Conservation (phyloP, 2,113 vertebrate species). For the Mormyrus lacerda region DNA sequence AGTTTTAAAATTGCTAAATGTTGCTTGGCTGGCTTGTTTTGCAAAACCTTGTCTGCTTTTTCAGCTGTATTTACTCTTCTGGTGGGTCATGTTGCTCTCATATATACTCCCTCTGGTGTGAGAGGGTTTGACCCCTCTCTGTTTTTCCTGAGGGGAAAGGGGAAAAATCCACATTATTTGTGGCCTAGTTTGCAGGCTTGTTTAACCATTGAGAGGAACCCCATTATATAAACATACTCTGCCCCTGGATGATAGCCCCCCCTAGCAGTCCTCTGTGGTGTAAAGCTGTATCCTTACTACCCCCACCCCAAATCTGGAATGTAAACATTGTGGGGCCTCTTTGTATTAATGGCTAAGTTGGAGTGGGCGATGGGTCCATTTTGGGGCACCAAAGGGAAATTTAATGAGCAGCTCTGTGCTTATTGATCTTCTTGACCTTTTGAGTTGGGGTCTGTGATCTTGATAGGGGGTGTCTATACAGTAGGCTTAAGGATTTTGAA, state of each 20-base stretch:
- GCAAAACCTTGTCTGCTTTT: neutral
- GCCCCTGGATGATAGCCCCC: neutral
- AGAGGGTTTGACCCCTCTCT: conserved; percentile 10
- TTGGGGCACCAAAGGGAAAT: neutral
- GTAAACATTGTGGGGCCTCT: neutral
- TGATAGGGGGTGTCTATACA: neutral
- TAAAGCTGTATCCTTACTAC: neutral
- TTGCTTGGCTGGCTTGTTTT: neutral
- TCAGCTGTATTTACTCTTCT: neutral
- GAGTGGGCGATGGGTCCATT: neutral
- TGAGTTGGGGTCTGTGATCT: neutral
- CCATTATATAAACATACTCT: neutral
- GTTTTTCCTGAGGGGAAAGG: neutral
- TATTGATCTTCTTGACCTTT: neutral
- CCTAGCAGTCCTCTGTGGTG: neutral
- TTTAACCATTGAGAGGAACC: neutral
- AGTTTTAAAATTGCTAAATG: neutral
- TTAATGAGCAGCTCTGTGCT: neutral
- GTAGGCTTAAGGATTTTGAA: neutral
- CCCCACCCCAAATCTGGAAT: neutral
- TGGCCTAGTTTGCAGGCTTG: neutral
- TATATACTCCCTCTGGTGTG: conserved; percentile 1
- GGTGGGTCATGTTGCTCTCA: neutral
- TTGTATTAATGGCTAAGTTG: neutral
- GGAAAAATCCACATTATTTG: neutral